Conservation (phyloP, 2,888 invertebrate genomes). For the Drosophila anomelani region DNA sequence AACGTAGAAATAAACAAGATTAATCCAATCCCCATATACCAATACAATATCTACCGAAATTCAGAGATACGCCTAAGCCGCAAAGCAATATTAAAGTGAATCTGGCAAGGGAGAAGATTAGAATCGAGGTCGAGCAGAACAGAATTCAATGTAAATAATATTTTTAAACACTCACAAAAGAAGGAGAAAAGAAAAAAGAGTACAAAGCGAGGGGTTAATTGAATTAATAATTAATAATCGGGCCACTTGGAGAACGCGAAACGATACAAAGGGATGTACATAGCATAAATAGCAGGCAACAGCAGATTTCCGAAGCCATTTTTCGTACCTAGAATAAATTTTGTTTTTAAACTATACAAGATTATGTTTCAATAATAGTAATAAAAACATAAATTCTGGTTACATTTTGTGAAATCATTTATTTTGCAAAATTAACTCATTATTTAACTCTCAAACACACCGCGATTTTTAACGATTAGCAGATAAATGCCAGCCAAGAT, state of each 20-base stretch:
- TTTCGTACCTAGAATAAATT: slow-evolving; percentile 33
- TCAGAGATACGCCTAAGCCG: slow-evolving; percentile 34
- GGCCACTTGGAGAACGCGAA: slow-evolving; percentile 22
- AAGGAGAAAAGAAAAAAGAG: slow-evolving; percentile 58
- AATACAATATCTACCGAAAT: slow-evolving; percentile 40
- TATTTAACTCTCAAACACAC: background rate
- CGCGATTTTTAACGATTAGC: background rate
- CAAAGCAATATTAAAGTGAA: slow-evolving; percentile 64
- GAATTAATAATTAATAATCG: slow-evolving; percentile 27
- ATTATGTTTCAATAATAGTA: background rate
- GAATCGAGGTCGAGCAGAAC: background rate
- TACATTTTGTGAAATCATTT: background rate
- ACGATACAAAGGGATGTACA: slow-evolving; percentile 24
- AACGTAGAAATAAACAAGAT: slow-evolving; percentile 32
- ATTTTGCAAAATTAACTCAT: slow-evolving; percentile 5
- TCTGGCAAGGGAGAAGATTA: slow-evolving; percentile 5
- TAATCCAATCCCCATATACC: slow-evolving; percentile 15
- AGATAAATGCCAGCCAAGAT: slow-evolving; percentile 1
- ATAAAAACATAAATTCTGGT: slow-evolving; percentile 2
- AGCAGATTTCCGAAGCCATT: slow-evolving; percentile 39
- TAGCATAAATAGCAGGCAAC: slow-evolving; percentile 27
- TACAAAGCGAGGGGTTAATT: slow-evolving; percentile 75
- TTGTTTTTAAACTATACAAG: background rate
- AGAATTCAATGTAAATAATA: slow-evolving; percentile 22
- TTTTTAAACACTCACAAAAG: slow-evolving; percentile 17